Conservation (phyloP, 2,888 invertebrate genomes). For the Drosophila macrospina region DNA sequence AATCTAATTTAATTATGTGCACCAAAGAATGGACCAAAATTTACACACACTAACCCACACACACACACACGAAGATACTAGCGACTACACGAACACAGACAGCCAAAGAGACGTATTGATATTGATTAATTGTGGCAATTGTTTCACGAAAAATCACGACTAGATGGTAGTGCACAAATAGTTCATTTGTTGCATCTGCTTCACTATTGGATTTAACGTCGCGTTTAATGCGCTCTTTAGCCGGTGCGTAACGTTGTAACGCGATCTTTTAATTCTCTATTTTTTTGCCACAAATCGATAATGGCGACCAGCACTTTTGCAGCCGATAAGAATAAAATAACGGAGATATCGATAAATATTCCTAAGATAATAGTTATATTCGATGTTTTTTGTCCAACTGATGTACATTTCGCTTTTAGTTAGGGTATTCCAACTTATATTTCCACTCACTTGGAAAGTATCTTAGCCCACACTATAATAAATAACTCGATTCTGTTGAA, state of each 20-base stretch:
- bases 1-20: conserved; percentile 74
- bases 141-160: conserved; percentile 36
- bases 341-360: background rate
- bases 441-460: background rate
- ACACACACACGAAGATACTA: conserved; percentile 33
- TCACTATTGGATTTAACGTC: conserved; percentile 44
- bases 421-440: background rate
- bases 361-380: background rate
- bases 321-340: conserved; percentile 48
- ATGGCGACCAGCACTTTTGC: conserved; percentile 61
- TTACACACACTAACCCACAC: conserved; percentile 35
- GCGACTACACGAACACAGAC: conserved; percentile 13
- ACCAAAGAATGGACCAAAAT: conserved; percentile 69
- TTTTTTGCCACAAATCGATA: conserved; percentile 74
- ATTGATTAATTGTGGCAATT: conserved; percentile 62
- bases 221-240: conserved; percentile 66
- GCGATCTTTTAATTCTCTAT: conserved; percentile 67
- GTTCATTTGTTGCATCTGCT: conserved; percentile 27
- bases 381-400: conserved; percentile 22
- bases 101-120: conserved; percentile 48
- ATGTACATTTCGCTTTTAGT: background rate
- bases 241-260: conserved; percentile 72
- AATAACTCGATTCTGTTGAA: background rate
- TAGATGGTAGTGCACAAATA: conserved; percentile 24
- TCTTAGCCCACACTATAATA: background rate